These are phyloP conservation scores for Tuta absoluta DNA, from an alignment of 2,888 invertebrate species.

Conservation along the genomic window DNA sequence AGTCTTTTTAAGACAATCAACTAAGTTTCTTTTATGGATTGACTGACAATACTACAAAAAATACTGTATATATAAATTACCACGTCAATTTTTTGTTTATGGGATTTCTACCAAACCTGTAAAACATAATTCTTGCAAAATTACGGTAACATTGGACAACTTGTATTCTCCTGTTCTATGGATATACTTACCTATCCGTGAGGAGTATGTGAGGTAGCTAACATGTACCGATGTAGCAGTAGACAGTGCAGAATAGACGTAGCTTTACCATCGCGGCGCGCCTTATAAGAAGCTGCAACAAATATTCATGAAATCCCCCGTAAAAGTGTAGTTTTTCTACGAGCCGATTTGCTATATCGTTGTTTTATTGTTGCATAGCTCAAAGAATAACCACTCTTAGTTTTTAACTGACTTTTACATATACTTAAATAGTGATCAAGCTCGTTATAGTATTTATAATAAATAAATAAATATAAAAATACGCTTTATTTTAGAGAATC, in stretches of 20 bases:
- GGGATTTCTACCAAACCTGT: background rate
- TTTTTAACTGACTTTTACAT: conserved; percentile 35
- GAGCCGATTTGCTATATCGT: conserved; percentile 37
- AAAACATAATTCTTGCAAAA: conserved; percentile 10
- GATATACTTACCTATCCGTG: conserved; percentile 60
- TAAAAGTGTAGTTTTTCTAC: conserved; percentile 63
- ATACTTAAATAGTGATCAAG: background rate
- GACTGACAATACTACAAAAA: background rate
- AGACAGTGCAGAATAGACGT: conserved; percentile 26
- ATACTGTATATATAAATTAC: background rate
- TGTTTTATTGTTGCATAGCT: conserved; percentile 30
- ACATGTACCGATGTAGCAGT: conserved; percentile 17
- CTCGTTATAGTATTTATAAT: too few relatives aligned
- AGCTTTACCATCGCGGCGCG: conserved; percentile 39
- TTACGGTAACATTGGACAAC: conserved; percentile 1
- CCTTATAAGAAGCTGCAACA: conserved; percentile 79
- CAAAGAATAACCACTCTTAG: conserved; percentile 54
- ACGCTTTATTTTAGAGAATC: too few relatives aligned
- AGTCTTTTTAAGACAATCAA: background rate
- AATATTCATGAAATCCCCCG: conserved; percentile 80
- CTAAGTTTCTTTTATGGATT: background rate
- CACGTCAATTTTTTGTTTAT: background rate
- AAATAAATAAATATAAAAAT: background rate
- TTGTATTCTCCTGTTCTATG: conserved; percentile 1
- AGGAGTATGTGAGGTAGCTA: conserved; percentile 30